Conservation (phyloP, 1,140 invertebrate species). For the Galendromus occidentalis region DNA sequence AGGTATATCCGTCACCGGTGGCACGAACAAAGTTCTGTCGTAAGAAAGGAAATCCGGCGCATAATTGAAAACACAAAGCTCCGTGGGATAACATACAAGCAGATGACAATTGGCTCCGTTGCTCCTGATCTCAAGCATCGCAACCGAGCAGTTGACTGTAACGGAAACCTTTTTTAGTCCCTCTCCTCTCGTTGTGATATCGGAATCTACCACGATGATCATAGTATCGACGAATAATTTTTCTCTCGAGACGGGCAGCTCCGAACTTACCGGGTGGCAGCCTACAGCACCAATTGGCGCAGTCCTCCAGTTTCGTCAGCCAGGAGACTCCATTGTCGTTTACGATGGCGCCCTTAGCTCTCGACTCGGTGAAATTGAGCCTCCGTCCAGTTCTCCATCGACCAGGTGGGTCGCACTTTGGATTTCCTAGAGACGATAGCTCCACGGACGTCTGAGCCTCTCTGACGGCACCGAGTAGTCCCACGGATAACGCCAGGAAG, state of each 20-base stretch:
- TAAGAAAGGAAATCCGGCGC: background rate
- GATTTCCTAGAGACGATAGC: background rate
- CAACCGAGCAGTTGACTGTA: background rate
- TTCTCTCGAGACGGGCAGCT: no score
- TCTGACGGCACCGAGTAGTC: no score
- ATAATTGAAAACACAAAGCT: background rate
- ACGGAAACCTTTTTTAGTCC: no score
- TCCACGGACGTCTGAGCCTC: background rate
- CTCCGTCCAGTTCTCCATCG: background rate
- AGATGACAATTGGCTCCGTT: background rate
- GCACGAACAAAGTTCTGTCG: background rate
- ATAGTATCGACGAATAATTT: no score
- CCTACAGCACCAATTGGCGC: constrained; percentile 8
- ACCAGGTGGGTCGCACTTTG: background rate
- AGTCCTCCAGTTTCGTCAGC: background rate
- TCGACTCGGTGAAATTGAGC: background rate
- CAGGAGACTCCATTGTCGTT: background rate
- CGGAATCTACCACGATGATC: no score
- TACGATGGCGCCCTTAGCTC: background rate
- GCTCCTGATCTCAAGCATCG: background rate
- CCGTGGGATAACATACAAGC: background rate
- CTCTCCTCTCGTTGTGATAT: no score
- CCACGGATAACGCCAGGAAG: no score
- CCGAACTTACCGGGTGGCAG: background rate
- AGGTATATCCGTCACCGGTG: background rate